Evolutionary conservation across 2,888 invertebrate genomes (phyloP), one percentile per base, ranked within the genome.

Genomic region (Cheilosia pagana): DNA sequence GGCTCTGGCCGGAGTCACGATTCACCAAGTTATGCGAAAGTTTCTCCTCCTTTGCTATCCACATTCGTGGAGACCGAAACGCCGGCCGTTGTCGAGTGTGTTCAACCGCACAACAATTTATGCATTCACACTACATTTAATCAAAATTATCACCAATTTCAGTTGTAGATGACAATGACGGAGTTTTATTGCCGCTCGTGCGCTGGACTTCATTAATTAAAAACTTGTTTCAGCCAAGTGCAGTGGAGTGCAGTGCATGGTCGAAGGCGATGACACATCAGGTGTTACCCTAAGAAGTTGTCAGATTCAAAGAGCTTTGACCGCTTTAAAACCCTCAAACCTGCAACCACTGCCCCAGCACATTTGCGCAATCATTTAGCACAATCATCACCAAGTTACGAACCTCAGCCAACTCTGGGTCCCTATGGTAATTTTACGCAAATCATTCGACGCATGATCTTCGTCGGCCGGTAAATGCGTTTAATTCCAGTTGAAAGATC

Each of bases 81-180:
- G n/a, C 1, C 21, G 16, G 1, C 16, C 48, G 48, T 16, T 21
- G 48, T 10, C 4, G 48, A 53, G 70, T 43, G 63, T 57, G 62
- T 55, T 63, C 16, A 59, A 48, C 63, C 14, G 23, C 52, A 85
- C 85, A 81, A 21, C 45, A 75, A 71, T 85, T 85, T 76, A 85
- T 75, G 70, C 75, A 85, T 85, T 85, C 85, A 85, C 85, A 85
- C 85, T 70, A 65, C 81, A 76, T 81, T 85, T 81, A 81, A 85
- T 85, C 79, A 85, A 81, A 81, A 85, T 85, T 81, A 85, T 81
- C 76, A 85, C 25, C 71, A 45, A 70, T 45, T 63, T 57, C 63
- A 45, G 68, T 70, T 81, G 67, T 81, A 50, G 75, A 76, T 59
- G 81, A 76, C 85, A 85, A 71, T 81, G 85, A 81, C 60, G 59